These are phyloP conservation scores for Onthophagus sagittarius DNA, from an alignment of 2,888 invertebrate genomes.

Conservation along the genomic window DNA sequence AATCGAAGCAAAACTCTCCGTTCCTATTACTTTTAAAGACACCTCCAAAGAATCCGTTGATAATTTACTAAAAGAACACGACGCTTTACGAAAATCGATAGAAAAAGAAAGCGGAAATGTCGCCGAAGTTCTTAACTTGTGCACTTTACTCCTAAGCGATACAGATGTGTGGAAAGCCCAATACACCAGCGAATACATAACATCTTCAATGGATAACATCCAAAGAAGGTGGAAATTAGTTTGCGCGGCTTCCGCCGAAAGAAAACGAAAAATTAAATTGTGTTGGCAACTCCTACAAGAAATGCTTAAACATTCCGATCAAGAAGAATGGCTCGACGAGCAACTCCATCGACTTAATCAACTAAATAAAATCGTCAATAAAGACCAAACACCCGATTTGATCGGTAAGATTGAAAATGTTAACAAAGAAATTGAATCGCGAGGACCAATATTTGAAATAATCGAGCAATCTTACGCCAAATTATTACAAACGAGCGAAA, in stretches of 20 bases:
- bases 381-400: slow-evolving; percentile 57
- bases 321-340: slow-evolving; percentile 59
- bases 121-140: slow-evolving; percentile 73
- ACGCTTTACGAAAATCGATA: slow-evolving; percentile 69
- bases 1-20: slow-evolving; percentile 66
- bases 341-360: slow-evolving; percentile 60
- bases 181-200: slow-evolving; percentile 66
- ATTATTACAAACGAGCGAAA: slow-evolving; percentile 61
- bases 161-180: slow-evolving; percentile 68
- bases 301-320: slow-evolving; percentile 54
- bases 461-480: slow-evolving; percentile 69
- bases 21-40: slow-evolving; percentile 65
- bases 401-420: slow-evolving; percentile 55
- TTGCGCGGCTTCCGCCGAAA: slow-evolving; percentile 67
- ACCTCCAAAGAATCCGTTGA: slow-evolving; percentile 64
- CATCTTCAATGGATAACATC: slow-evolving; percentile 63
- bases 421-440: slow-evolving; percentile 55
- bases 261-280: slow-evolving; percentile 63
- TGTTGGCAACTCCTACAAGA: slow-evolving; percentile 61
- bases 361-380: slow-evolving; percentile 59
- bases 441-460: slow-evolving; percentile 55
- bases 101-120: slow-evolving; percentile 75
- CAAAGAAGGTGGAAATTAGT: slow-evolving; percentile 78
- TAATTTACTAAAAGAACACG: slow-evolving; percentile 65
- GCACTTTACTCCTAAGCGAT: slow-evolving; percentile 72